Conservation (phyloP, 2,888 invertebrate species). For the Hemicrepidius hirtus region DNA sequence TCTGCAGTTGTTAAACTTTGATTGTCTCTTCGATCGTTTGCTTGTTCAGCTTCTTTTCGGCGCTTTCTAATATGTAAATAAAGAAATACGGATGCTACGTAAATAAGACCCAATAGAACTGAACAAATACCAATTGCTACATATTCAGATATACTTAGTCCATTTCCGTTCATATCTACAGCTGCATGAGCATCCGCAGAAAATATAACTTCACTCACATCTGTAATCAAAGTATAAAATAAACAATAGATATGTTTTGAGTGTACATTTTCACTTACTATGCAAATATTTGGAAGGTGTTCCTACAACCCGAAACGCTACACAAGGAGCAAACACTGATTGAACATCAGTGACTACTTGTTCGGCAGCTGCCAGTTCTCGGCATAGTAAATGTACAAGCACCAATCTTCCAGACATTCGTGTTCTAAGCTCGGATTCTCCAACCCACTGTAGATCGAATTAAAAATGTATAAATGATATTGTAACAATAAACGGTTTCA, state of each 20-base stretch:
- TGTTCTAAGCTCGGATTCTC: constrained; percentile 84
- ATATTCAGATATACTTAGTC: constrained; percentile 85
- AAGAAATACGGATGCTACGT: constrained; percentile 89
- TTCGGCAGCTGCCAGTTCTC: constrained; percentile 75
- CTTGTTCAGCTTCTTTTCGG: constrained; percentile 66
- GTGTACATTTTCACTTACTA: constrained; percentile 72
- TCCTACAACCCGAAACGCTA: constrained; percentile 90
- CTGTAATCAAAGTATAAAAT: constrained; percentile 69
- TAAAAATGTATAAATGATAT: constrained; percentile 14
- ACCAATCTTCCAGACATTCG: constrained; percentile 89
- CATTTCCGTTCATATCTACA: constrained; percentile 73
- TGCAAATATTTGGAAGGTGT: constrained; percentile 80
- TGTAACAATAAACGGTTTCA: background rate
- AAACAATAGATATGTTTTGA: background rate
- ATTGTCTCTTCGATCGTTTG: constrained; percentile 60
- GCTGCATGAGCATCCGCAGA: constrained; percentile 79
- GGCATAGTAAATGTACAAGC: constrained; percentile 86
- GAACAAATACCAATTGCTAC: constrained; percentile 90
- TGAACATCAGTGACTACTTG: constrained; percentile 70
- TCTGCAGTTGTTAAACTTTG: constrained; percentile 73
- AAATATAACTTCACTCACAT: constrained; percentile 88
- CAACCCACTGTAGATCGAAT: constrained; percentile 90
- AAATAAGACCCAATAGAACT: constrained; percentile 88
- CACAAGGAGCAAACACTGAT: constrained; percentile 87
- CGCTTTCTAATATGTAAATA: constrained; percentile 86